Evolutionary conservation across 2,113 vertebrate genomes (phyloP).

Genomic region (Syrmaticus mikado): DNA sequence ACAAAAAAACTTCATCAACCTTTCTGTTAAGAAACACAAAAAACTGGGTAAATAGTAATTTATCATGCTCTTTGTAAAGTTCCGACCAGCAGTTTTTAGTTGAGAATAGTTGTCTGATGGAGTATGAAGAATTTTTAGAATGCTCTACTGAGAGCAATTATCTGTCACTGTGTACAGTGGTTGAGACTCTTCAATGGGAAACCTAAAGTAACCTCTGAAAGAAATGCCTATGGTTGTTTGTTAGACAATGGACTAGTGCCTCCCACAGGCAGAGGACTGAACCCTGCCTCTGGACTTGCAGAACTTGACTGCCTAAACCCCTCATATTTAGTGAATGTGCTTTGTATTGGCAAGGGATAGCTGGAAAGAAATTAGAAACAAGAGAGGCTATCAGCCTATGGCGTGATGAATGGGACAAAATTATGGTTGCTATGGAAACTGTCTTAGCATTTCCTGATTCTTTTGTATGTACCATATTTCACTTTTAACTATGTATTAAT

Average conservation of each 20-base stretch:
- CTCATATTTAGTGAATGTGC: neutral
- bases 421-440: conserved; percentile 79
- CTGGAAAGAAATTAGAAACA: conserved; percentile 35
- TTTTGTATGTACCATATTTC: conserved; percentile 65
- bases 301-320: neutral
- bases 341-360: neutral
- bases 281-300: neutral
- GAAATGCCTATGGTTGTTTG: neutral
- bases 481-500: conserved; percentile 63
- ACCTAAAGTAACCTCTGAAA: neutral
- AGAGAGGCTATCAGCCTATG: conserved; percentile 29
- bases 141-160: neutral
- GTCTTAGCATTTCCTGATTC: conserved; percentile 71
- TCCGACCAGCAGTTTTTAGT: neutral
- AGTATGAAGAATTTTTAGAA: conserved; percentile 13
- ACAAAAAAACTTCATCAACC: neutral
- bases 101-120: neutral
- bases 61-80: fast-evolving
- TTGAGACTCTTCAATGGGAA: neutral
- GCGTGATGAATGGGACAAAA: conserved; percentile 67
- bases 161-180: neutral
- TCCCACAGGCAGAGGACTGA: conserved; percentile 51
- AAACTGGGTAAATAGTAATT: neutral
- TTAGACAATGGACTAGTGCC: conserved; percentile 47
- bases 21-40: neutral